Evolutionary conservation across 2,888 invertebrate species (phyloP), one percentile per base, ranked within the genome.

Genomic region (Oxytorus armatus): DNA sequence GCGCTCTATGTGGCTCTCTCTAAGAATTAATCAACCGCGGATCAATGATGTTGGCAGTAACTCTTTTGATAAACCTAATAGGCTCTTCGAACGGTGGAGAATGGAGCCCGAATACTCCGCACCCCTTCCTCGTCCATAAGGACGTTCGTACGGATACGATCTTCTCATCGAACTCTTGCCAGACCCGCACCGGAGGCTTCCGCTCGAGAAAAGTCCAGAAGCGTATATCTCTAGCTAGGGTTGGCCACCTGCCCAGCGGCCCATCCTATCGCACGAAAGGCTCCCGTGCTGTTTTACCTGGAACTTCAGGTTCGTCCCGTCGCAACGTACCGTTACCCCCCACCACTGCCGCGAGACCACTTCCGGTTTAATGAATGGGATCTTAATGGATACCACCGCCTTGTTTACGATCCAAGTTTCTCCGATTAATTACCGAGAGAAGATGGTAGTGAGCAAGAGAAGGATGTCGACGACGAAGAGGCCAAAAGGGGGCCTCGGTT

Each of bases 391-490:
- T 84, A 87, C 86, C 82, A 85, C 84, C 82, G 86, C 84, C 89
- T 89, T 88, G 89, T 88, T 89, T 89, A 89, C 87, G 88, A 87
- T 87, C 88, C 82, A 88, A 89, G 88, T 89, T 89, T 89, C 87
- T 85, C 81, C 88, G 87, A 88, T 89, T 89, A 88, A 89, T 89
- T 89, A 87, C 85, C 84, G 69, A 81, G 84, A 25, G 51, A 51
- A 66, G 68, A 57, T 68, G 51, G 72, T 66, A 25, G 29, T 61
- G 65, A 49, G 11, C 42, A 49, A 61, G 69, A 66, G 70, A 55
- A 65, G 76, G 61, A 65, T 66, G 76, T 49, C 68, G 77, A 72
- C 66, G 36, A 33, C 66, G 42, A 25, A n/a, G 59, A 53, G 44
- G 72, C 61, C n/a, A n/a, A 14, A 1, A 29, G 63, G 57, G 44